phyloP scores from a whole-genome alignment of 2,888 invertebrate species.

The Melipona bicolor region DNA sequence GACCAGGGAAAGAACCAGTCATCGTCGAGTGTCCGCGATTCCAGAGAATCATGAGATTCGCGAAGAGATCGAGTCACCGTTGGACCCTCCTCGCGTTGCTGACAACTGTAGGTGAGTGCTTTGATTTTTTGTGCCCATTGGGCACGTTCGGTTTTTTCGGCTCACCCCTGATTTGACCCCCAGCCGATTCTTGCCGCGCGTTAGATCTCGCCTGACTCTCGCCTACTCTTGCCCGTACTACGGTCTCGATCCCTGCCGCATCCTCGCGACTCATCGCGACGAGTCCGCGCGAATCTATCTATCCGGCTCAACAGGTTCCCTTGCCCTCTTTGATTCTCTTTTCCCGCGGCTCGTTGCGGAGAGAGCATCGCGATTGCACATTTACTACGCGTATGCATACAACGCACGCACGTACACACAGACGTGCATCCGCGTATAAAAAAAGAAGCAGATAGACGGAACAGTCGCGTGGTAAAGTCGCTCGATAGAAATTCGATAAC shows the following conservation, averaged over 20 bases:
- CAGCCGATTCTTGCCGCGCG: background rate
- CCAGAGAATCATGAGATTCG: slow-evolving; percentile 1
- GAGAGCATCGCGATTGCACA: background rate
- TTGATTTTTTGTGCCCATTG: background rate
- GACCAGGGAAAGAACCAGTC: background rate
- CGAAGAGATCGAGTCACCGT: slow-evolving; percentile 18
- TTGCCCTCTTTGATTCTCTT: background rate
- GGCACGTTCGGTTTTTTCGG: background rate
- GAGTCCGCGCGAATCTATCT: slow-evolving; percentile 6
- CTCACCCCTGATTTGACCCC: slow-evolving; percentile 12
- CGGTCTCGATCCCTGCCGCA: background rate
- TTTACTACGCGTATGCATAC: background rate
- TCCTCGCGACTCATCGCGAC: slow-evolving; percentile 7
- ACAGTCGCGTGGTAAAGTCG: background rate
- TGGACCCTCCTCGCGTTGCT: slow-evolving; percentile 56
- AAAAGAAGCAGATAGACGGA: background rate
- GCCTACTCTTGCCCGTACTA: background rate
- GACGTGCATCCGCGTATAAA: background rate
- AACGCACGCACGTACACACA: background rate
- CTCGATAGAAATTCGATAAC: slow-evolving; percentile 21
- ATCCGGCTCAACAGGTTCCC: slow-evolving; percentile 54
- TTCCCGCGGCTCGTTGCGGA: slow-evolving; percentile 17
- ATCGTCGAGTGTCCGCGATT: background rate
- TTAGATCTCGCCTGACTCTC: background rate
- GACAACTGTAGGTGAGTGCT: slow-evolving; percentile 58